Evolutionary conservation across 1,140 invertebrate genomes (phyloP), one percentile per base, ranked within the genome.

Genomic region (Drosophila elegans): DNA sequence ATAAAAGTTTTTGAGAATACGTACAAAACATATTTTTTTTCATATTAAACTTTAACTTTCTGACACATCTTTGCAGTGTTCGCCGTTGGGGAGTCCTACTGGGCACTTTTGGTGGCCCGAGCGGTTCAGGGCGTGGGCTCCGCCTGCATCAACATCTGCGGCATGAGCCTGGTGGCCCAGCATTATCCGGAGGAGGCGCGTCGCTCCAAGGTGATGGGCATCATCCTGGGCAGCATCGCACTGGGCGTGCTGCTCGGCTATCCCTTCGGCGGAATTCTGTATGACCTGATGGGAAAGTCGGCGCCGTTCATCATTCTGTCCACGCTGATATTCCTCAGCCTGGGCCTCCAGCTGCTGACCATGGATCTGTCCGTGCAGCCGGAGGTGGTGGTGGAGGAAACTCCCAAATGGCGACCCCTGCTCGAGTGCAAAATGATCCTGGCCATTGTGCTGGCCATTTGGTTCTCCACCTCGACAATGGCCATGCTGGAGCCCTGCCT

Each of bases 91-190:
- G 94, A 96, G 84, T 95, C 95, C 2, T 98, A 97, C 92, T 93
- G 94, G 42, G 92, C 95, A 1, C 91, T 98, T 27, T 95, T 98
- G 59, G 75, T 97, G 10, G 97, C 97, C 0, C 93, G 97, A 69
- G 96, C 96, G 79, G 92, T 98, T 34, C 97, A 98, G 93, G 97
- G 97, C 1, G 93, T 97, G 45, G 97, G 96, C 10, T 98, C 97
- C 7, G 95, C 97, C 0, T 97, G 96, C 62, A 95, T 97, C 57
- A 94, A 95, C 12, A 95, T 97, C 3, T 95, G 96, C 62, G 96
- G 96, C 92, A 95, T 95, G 94, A 94, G 94, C 74, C 84, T 95
- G 51, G 93, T 95, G 54, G 95, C 95, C 4, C 88, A 92, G 61
- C 84, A 80, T n/a, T 92, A 92, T 78, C 91, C 91, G 2, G 92